Evolutionary conservation across 2,797 vertebrate genomes (phyloP).

Genomic region (Peromyscus nudipes): DNA sequence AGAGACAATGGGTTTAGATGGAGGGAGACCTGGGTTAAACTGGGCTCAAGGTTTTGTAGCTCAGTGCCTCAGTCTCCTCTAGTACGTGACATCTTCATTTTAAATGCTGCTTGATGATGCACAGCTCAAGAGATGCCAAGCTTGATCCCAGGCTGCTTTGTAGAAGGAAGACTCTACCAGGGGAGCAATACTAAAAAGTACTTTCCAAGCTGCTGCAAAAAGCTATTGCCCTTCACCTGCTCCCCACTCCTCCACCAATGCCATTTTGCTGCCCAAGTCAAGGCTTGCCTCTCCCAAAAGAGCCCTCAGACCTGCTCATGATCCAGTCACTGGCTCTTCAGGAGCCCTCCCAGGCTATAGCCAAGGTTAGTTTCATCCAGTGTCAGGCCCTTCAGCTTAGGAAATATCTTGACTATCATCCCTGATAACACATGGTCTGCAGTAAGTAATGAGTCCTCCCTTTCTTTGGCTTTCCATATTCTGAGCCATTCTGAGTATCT

Average conservation of each 20-base stretch:
- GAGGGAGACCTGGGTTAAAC: neutral
- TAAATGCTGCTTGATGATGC: neutral
- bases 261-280: neutral
- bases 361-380: neutral
- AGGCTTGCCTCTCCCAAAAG: neutral
- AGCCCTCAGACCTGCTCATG: neutral
- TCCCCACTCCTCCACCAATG: rapidly evolving
- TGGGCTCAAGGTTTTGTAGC: neutral
- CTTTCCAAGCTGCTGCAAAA: neutral
- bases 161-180: neutral
- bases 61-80: neutral
- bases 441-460: neutral
- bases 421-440: neutral
- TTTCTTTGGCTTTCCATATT: neutral
- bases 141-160: neutral
- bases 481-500: neutral
- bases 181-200: neutral
- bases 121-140: neutral
- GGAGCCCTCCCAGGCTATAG: neutral
- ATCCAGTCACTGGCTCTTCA: neutral
- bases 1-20: neutral
- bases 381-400: neutral
- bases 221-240: neutral
- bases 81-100: neutral
- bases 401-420: neutral